These are phyloP conservation scores for Gortyna flavago DNA, from an alignment of 2,888 invertebrate genomes.

Conservation along the genomic window DNA sequence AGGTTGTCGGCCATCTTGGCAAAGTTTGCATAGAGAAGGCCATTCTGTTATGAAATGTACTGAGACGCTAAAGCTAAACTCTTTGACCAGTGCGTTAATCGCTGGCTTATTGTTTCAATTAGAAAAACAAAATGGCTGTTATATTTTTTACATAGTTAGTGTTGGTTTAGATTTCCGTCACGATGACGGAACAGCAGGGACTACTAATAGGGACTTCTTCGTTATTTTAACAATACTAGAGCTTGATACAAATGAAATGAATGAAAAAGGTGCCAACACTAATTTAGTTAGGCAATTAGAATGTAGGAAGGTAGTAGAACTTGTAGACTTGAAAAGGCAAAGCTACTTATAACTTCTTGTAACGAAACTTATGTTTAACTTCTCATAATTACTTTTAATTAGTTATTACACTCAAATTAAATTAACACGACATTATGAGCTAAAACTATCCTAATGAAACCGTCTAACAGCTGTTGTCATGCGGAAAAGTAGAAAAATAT, in stretches of 20 bases:
- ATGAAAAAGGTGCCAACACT: background rate
- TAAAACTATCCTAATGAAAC: background rate
- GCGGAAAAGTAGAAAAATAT: conserved; percentile 36
- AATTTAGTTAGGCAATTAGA: too few relatives aligned
- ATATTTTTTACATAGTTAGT: background rate
- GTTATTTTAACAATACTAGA: background rate
- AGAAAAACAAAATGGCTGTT: background rate
- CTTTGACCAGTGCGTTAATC: conserved; percentile 17
- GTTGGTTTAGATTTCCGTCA: background rate
- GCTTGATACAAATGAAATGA: background rate
- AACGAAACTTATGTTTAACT: too few relatives aligned
- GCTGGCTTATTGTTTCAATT: conserved; percentile 15
- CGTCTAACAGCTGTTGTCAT: conserved; percentile 22
- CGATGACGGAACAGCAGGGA: background rate
- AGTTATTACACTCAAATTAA: background rate
- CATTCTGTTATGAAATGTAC: conserved; percentile 31
- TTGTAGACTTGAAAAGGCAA: too few relatives aligned
- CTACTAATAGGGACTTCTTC: background rate
- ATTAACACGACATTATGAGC: background rate
- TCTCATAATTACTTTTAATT: conserved; percentile 11
- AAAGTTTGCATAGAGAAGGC: conserved; percentile 59
- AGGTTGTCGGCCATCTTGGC: conserved; percentile 64
- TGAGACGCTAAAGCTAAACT: conserved; percentile 27
- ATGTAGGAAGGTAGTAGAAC: too few relatives aligned
- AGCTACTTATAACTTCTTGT: too few relatives aligned